Evolutionary conservation across 2,888 invertebrate species (phyloP), one percentile per base, ranked within the genome.

Genomic region (Leptura quadrifasciata): DNA sequence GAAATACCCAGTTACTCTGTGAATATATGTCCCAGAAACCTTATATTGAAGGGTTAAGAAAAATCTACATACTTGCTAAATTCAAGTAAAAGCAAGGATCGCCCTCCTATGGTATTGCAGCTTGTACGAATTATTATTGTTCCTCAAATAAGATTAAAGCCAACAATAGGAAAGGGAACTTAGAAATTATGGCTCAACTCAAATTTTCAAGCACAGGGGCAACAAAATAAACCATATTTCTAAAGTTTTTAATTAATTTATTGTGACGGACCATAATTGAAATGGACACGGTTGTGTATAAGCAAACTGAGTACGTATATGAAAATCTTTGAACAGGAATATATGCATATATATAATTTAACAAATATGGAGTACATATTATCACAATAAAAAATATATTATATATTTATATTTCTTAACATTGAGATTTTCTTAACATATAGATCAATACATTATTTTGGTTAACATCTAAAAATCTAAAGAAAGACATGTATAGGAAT

Each of bases 371-470:
- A 47, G 47, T n/a, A 47, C 17, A n/a, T 47, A 47, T n/a, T 47
- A 47, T 47, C 47, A 47, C 47, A 47, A 47, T 47, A 47, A 47
- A 47, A 47, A 47, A 47, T 47, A 47, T 47, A 47, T 47, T 3
- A 47, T 47, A n/a, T n/a, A 47, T 47, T n/a, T n/a, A 47, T 47
- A 47, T 47, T 47, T 47, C 47, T 47, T 47, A 47, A 47, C 47
- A 47, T 47, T 47, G 47, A 47, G 47, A 47, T n/a, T 47, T 47
- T n/a, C 15, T n/a, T n/a, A 47, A 31, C 27, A 5, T 39, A 47
- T 47, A 47, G 3, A 12, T 47, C 2, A 47, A n/a, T n/a, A n/a
- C n/a, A 47, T 12, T n/a, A 47, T 47, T 47, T 12, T 47, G n/a
- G 47, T 47, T 47, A 15, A 47, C 47, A 47, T n/a, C 47, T 47